These are phyloP conservation scores for Phymatocera aterrima DNA, from an alignment of 2,888 invertebrate species.

Conservation along the genomic window DNA sequence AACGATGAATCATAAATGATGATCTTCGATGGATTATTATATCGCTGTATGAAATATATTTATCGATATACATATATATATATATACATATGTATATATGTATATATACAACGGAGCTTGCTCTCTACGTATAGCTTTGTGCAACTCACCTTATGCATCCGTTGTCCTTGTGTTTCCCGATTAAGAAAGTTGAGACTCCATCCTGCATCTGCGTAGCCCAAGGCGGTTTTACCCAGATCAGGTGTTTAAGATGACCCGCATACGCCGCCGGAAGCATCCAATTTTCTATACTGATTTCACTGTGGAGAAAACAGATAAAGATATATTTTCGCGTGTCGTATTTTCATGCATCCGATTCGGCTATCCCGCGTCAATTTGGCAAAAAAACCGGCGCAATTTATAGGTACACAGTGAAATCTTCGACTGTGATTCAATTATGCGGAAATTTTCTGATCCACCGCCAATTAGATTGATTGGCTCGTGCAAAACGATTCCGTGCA, in stretches of 20 bases:
- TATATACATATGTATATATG: neutral
- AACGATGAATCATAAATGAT: neutral
- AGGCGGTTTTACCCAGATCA: constrained; percentile 93
- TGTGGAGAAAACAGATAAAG: constrained; percentile 54
- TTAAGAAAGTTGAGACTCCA: constrained; percentile 81
- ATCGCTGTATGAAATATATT: too few species aligned
- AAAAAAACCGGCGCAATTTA: too few species aligned
- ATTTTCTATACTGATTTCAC: constrained; percentile 90
- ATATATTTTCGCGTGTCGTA: too few species aligned
- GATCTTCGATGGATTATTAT: neutral
- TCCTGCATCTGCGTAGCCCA: constrained; percentile 91
- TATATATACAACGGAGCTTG: neutral
- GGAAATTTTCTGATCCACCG: too few species aligned
- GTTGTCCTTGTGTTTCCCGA: constrained; percentile 84
- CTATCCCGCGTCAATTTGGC: too few species aligned
- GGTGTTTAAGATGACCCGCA: constrained; percentile 87
- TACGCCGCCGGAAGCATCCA: constrained; percentile 94
- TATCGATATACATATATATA: neutral
- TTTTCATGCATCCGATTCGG: too few species aligned
- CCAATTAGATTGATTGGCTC: too few species aligned
- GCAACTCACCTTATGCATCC: constrained; percentile 76
- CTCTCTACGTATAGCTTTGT: too few species aligned
- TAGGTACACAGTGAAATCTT: too few species aligned
- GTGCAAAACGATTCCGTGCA: too few species aligned
- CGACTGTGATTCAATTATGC: too few species aligned